A percentile compares a stretch with the other conserved stretches of the same genome.
Evolutionary conservation across 2,797 vertebrate species (phyloP).

Genomic region (Sebastolobus alascanus): DNA sequence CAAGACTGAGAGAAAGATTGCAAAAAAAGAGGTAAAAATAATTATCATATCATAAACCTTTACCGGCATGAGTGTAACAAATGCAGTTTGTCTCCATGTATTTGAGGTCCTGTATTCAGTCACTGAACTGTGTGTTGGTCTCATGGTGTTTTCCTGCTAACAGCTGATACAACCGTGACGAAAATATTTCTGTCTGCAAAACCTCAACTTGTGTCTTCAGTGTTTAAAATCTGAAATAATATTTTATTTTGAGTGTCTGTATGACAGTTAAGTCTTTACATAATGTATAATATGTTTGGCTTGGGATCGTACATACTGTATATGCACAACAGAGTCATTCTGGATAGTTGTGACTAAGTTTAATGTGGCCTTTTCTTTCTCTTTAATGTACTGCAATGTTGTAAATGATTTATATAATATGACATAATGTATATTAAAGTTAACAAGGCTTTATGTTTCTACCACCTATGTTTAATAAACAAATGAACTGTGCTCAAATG

Average conservation of each 20-base stretch:
- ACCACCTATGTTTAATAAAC: constrained; percentile 79
- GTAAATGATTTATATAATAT: constrained; percentile 77
- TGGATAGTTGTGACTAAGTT: constrained; percentile 74
- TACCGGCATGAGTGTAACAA: constrained; percentile 16
- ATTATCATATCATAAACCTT: background rate
- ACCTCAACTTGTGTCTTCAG: constrained; percentile 69
- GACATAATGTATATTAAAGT: constrained; percentile 68
- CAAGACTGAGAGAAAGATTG: background rate
- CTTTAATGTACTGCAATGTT: constrained; percentile 73
- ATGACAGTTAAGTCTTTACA: constrained; percentile 47
- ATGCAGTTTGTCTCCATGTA: constrained; percentile 9
- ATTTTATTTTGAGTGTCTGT: constrained; percentile 55
- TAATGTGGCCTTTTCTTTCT: constrained; percentile 82
- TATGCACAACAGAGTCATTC: constrained; percentile 81
- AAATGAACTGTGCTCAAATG: constrained; percentile 70
- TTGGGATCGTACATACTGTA: constrained; percentile 61
- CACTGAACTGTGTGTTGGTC: constrained; percentile 35
- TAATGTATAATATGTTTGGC: constrained; percentile 31
- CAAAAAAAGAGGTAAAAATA: background rate
- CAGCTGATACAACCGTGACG: constrained; percentile 32
- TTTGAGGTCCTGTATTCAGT: constrained; percentile 30
- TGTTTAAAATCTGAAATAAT: constrained; percentile 59
- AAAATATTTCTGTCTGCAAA: constrained; percentile 51
- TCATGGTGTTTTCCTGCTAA: constrained; percentile 50
- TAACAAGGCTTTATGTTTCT: constrained; percentile 77